Evolutionary conservation across 2,113 vertebrate genomes (phyloP), one percentile per base, ranked within the genome.

Genomic region (Prionailurus bengalensis): DNA sequence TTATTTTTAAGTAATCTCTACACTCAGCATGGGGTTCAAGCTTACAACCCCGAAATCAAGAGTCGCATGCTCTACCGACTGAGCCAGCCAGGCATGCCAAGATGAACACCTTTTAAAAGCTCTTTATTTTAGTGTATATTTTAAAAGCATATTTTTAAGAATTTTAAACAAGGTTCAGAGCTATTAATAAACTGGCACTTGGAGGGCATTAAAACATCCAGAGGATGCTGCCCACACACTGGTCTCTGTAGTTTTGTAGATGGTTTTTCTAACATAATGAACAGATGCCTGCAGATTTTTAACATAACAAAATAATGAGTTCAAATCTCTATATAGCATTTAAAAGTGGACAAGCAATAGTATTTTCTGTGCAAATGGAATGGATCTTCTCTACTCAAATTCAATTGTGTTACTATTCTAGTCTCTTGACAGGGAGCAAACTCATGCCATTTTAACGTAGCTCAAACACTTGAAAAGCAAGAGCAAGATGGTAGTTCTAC

Each of bases 51-150:
- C 55, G 7, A 58, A 58, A 58, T 58, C 55, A 23, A 58, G 55
- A 23, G 55, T 58, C 19, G 7, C 55, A 58, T 58, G 55, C 55
- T 58, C 55, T 58, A 58, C 55, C 7, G 55, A 58, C 55, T 58
- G 55, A 58, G 55, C 55, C 19, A 58, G 55, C 55, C 19, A 58
- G 19, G 19, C 55, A 58, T 21, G 55, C 55, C 55, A 95, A 93
- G 39, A 17, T 27, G 78, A 85, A 79, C 9, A 79, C 2, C 15
- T 66, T 79, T 74, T 81, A 65, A 82, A 76, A 58, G 42, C 31
- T 78, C 79, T 71, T 85, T 82, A 94, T 55, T 94, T 92, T 71
- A 73, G 29, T 31, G 63, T 89, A 71, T 91, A 84, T 88, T 71
- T 58, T 39, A 58, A 78, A 42, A 48, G 33, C 53, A 53, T 51